Evolutionary conservation across 53 echinoderm and acorn worm genomes (phyloP), one percentile per base, ranked within the genome.

Genomic region (Pentamera pediparva): DNA sequence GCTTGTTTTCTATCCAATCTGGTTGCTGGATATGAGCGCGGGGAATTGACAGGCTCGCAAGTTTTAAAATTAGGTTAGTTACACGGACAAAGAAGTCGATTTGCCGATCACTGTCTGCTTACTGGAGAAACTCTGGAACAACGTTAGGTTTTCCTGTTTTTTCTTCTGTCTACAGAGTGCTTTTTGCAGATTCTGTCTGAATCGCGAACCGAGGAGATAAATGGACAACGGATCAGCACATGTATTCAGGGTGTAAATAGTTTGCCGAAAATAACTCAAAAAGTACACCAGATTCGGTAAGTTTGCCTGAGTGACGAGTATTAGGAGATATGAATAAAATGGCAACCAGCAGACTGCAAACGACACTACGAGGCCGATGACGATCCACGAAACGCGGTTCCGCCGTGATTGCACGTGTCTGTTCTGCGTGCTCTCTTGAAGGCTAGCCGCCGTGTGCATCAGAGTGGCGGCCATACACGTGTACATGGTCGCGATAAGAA

Each of bases 381-480:
- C 67, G 24, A 67, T 67, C 67, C 67, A 67, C 25, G 67, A 67
- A 3, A 67, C 67, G 6, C 67, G 48, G 19, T 67, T 67, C 17
- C 67, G 25, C 29, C 67, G 40, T 25, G 67, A 29, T 10, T 67
- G 67, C 26, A 67, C 41, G 18, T 67, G 43, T 47, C 67, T 39
- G 67, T 67, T 67, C 6, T 67, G 67, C 5, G 40, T 39, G 15
- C 67, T 45, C 27, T 67, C 67, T 26, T 67, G 67, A 1, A 67
- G 67, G 25, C 41, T 20, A 2, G 38, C 25, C 4, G 40, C 41
- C 18, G 43, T 37, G 31, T 31, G 40, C 22, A 67, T 30, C 24
- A 67, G 41, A 24, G 43, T 67, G 9, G 30, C 6, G 27, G 67
- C 67, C 67, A 67, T 67, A 26, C 67, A 45, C 31, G 31, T 15